Evolutionary conservation across 30 jellyfish, hydroid and myxozoan species (phyloP), one percentile per base, ranked within the genome.

Genomic region (Aurelia aurita): DNA sequence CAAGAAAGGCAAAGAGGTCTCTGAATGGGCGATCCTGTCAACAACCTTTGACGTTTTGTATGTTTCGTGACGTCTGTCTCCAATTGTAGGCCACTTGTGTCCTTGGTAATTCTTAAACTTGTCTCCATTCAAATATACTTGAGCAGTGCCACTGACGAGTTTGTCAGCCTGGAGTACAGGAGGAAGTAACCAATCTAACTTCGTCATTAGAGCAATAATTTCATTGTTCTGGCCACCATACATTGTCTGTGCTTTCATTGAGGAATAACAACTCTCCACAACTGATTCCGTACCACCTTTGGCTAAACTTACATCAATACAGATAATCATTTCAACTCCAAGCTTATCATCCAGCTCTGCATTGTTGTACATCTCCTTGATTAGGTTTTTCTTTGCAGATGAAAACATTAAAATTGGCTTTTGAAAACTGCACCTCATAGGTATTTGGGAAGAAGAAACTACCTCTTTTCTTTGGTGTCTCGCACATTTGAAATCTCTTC

Each of bases 41-140:
- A 74, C 34, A 13, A 74, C 86, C 45, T 74, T 74, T 60, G 86
- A 74, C n/a, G 44, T 62, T 62, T 13, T 18, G 13, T 26, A 3
- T 23, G 11, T 1, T 62, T 21, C n/a, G 5, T 62, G 44, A 62
- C 74, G 44, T 10, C 59, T 29, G 58, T 74, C 86, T 9, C 86
- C 86, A 74, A 74, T 27, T 3, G 63, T 74, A 1, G 86, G 86
- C 86, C 86, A 74, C n/a, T 34, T 49, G 45, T 74, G 86, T 7
- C 32, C 15, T 22, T 55, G 26, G 74, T 49, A 74, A 74, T 18
- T 9, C 34, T 55, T 54, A 34, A 12, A 34, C 59, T 55, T 74
- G 61, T 74, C 86, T 49, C 86, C 86, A 21, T 74, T 35, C 14
- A 74, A 21, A 46, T 55, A 74, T 3, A 74, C 39, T 25, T 28